Conservation (phyloP, 1,140 invertebrate genomes). For the Aphis craccivora region DNA sequence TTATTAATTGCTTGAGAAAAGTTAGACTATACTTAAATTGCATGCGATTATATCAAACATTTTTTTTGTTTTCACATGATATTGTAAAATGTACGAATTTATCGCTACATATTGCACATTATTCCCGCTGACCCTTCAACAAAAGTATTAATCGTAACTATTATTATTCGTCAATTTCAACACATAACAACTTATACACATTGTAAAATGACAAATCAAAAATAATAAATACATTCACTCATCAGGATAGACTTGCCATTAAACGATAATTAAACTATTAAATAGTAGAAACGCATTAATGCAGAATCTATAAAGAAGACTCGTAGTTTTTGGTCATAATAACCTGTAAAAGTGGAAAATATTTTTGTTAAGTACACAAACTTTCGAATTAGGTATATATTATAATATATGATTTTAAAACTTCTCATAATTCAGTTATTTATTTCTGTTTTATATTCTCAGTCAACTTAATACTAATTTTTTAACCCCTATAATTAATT, state of each 20-base stretch:
- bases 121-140: no score
- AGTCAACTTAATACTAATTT: not conserved
- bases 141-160: no score
- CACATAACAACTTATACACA: no score
- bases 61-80: no score
- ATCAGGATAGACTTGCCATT: not conserved
- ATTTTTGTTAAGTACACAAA: not conserved
- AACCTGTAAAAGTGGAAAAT: not conserved
- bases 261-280: no score
- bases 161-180: no score
- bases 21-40: not conserved
- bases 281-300: not conserved
- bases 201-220: no score
- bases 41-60: no score
- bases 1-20: not conserved
- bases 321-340: not conserved
- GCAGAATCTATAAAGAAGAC: not conserved
- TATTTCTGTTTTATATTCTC: not conserved
- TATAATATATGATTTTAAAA: not conserved
- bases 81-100: no score
- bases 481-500: not conserved
- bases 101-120: no score
- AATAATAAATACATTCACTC: not conserved
- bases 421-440: not conserved
- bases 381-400: not conserved